Evolutionary conservation across 2,113 vertebrate genomes (phyloP).

Genomic region (Heteronetta atricapilla): DNA sequence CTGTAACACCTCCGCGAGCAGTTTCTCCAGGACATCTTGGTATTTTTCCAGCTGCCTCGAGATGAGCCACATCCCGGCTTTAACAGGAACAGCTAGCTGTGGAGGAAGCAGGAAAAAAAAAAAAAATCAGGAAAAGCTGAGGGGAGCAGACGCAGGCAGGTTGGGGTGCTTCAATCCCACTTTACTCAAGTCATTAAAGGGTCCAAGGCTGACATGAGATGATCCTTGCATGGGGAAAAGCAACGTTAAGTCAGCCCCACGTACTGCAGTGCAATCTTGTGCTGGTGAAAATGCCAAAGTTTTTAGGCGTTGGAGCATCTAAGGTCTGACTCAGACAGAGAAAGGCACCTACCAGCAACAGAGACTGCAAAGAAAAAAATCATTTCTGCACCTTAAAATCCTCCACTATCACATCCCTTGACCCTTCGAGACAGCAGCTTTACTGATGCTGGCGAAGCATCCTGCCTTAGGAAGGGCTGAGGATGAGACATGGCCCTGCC

Average conservation of each 20-base stretch:
- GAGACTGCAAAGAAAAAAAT: neutral
- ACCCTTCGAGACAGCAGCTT: neutral
- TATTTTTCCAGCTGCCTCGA: conserved; percentile 75
- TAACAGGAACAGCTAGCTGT: conserved; percentile 65
- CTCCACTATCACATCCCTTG: neutral
- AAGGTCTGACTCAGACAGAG: conserved; percentile 18
- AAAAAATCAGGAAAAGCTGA: conserved; percentile 12
- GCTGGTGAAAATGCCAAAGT: neutral
- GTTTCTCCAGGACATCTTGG: conserved; percentile 61
- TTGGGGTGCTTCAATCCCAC: neutral
- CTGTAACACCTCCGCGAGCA: conserved; percentile 60
- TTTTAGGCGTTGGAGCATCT: neutral
- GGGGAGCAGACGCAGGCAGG: neutral
- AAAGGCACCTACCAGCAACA: conserved; percentile 16
- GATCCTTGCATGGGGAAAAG: neutral
- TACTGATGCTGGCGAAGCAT: neutral
- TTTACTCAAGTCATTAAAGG: neutral
- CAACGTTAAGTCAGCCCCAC: neutral
- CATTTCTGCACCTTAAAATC: conserved; percentile 31
- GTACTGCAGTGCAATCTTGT: neutral
- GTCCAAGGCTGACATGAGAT: neutral
- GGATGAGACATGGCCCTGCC: neutral
- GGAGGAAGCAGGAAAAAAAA: conserved; percentile 56
- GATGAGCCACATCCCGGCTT: conserved; percentile 66
- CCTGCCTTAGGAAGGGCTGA: neutral